phyloP scores from a whole-genome alignment of 1,140 invertebrate species.

The Drosophila parvula region DNA sequence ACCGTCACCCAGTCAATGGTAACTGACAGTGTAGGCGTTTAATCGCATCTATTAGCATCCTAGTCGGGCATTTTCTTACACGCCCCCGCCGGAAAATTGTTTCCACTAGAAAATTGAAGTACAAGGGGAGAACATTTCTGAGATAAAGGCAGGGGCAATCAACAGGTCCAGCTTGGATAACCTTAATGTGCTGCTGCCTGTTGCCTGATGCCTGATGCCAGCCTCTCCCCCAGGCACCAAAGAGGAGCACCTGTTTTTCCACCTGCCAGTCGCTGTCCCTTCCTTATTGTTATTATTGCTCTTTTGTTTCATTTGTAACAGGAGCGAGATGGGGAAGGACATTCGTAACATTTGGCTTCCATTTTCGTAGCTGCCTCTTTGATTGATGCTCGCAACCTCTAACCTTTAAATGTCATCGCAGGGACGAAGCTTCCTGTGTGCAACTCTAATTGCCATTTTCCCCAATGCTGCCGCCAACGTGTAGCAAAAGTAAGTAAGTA shows the following conservation, averaged over 20 bases:
- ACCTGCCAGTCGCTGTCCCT: constrained; percentile 21
- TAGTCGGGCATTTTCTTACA: constrained; percentile 53
- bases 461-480: constrained; percentile 6
- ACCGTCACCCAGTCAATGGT: constrained; percentile 32
- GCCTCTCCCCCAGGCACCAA: not conserved
- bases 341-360: constrained; percentile 20
- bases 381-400: constrained; percentile 71
- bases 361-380: constrained; percentile 46
- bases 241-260: not conserved
- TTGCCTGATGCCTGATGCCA: not conserved
- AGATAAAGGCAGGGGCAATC: constrained; percentile 25
- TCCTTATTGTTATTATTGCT: constrained; percentile 43
- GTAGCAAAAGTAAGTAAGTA: constrained; percentile 27
- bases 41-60: constrained; percentile 79
- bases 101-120: constrained; percentile 43
- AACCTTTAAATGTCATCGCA: constrained; percentile 75
- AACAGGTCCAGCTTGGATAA: constrained; percentile 41
- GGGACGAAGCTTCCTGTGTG: constrained; percentile 35
- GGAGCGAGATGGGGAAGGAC: not conserved
- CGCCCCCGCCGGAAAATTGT: constrained; percentile 26
- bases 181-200: constrained; percentile 5
- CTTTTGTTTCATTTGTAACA: constrained; percentile 26
- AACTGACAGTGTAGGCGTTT: constrained; percentile 63
- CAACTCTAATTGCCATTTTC: constrained; percentile 68
- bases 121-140: constrained; percentile 23